phyloP scores from a whole-genome alignment of 2,113 vertebrate species.

The Callocephalon fimbriatum region DNA sequence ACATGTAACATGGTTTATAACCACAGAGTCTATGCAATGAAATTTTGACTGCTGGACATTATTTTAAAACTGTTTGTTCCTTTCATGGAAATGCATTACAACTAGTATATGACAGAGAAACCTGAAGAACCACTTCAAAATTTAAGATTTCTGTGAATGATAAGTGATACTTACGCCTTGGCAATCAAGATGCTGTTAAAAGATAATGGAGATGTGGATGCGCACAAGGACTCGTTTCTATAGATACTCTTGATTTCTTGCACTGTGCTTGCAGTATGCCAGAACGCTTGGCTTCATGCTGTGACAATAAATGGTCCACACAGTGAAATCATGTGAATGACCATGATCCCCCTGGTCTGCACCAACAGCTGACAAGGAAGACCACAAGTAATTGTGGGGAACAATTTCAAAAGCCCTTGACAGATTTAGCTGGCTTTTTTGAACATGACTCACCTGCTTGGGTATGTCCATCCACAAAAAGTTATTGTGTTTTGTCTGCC shows the following conservation, averaged over 20 bases:
- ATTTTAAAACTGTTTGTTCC: slow-evolving; percentile 63
- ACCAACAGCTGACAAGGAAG: not conserved
- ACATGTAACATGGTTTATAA: slow-evolving; percentile 46
- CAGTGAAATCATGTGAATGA: rapidly evolving
- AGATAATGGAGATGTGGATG: not conserved
- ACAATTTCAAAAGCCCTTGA: not conserved
- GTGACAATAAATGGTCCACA: not conserved
- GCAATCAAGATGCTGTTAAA: not conserved
- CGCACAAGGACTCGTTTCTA: not conserved
- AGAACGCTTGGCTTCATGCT: not conserved
- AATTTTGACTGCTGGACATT: slow-evolving; percentile 60
- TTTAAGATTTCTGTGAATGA: not conserved
- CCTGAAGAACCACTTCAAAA: slow-evolving; percentile 18
- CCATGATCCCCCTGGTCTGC: not conserved
- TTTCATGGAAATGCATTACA: slow-evolving; percentile 38
- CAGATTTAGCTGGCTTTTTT: not conserved
- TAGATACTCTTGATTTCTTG: not conserved
- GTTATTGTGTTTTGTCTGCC: not conserved
- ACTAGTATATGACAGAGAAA: slow-evolving; percentile 32
- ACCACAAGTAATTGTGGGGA: rapidly evolving
- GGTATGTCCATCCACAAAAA: not conserved
- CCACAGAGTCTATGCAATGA: slow-evolving; percentile 15
- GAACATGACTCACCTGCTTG: not conserved
- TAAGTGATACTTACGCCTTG: not conserved
- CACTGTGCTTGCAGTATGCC: not conserved